A percentile compares a stretch with the other conserved stretches of the same genome.
These are phyloP conservation scores for Ephialtes manifestator DNA, from an alignment of 2,888 invertebrate genomes.

Conservation along the genomic window DNA sequence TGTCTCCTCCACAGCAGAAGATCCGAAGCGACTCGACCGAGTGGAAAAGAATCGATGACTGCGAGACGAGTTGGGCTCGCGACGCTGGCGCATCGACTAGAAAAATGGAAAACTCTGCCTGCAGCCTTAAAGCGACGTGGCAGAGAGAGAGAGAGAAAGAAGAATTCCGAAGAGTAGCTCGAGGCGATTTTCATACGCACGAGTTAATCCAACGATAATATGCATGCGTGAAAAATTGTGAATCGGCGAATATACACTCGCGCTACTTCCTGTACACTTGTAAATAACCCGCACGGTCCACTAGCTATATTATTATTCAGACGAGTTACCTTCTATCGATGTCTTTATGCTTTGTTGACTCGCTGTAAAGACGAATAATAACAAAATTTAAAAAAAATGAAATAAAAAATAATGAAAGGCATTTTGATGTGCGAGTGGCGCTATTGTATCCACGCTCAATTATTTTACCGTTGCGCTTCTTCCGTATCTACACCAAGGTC, in stretches of 20 bases:
- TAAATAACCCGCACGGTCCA: slow-evolving; percentile 21
- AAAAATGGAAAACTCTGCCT: slow-evolving; percentile 47
- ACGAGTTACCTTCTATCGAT: slow-evolving; percentile 32
- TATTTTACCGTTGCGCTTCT: slow-evolving; percentile 51
- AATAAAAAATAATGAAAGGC: slow-evolving; percentile 11
- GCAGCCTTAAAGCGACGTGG: not conserved
- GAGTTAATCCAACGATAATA: slow-evolving; percentile 57
- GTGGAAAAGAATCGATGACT: slow-evolving; percentile 46
- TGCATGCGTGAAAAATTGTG: slow-evolving; percentile 50
- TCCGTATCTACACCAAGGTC: slow-evolving; percentile 9
- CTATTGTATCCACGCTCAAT: slow-evolving; percentile 42
- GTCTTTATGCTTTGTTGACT: slow-evolving; percentile 40
- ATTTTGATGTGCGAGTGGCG: slow-evolving; percentile 28
- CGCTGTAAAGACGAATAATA: not conserved
- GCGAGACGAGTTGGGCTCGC: slow-evolving; percentile 24
- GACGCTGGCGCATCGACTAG: slow-evolving; percentile 36
- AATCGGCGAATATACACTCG: slow-evolving; percentile 16
- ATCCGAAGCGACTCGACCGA: slow-evolving; percentile 41
- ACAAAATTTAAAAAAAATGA: not conserved
- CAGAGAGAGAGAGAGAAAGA: not conserved
- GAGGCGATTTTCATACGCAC: slow-evolving; percentile 49
- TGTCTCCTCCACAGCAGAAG: slow-evolving; percentile 31
- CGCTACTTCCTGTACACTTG: slow-evolving; percentile 2
- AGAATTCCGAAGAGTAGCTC: slow-evolving; percentile 12
- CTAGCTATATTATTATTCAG: slow-evolving; percentile 22